Base-by-base conservation (phyloP, 2,113 vertebrate species). In the Rallus limicola region DNA sequence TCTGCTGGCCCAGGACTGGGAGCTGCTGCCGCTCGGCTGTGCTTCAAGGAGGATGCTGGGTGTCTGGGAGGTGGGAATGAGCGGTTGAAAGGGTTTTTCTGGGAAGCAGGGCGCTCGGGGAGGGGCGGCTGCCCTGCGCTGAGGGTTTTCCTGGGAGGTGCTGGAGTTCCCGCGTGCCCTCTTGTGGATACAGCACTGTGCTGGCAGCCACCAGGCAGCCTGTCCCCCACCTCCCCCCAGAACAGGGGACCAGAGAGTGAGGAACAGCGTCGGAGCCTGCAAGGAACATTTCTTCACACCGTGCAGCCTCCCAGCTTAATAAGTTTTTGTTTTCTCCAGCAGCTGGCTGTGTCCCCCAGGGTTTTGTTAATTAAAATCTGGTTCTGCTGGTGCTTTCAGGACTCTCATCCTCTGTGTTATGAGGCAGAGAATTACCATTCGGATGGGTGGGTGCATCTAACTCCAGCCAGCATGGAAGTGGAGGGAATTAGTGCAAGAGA, bases 281-380 rank as follows among this genome's bases (percentile, higher is more conserved):
- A 10, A 77, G 81, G 70, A 76, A 63, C 67, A 2, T 52, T 86
- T 90, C 78, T 93, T 68, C 92, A 77, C 85, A 31, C 63, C 9
- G 71, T 5, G 36, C 91, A 77, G 91, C 87, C 82, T 87, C 9
- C 0, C 85, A 72, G 86, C 81, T 87, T 69, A 59, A 80, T 91
- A 69, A 50, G 53, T 77, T 86, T 59, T 29, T 65, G 40, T 33
- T 67, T 83, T 81, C 31, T 29, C 91, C 81, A 80, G 93, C 95
- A 95, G 89, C 94, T 97, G 96, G 78, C 85, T 96, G 68, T 59
- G 63, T 86, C 87, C 94, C 87, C 88, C 69, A 88, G 87, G 87
- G 95, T 70, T 96, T 94, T 93, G 85, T 90, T 94, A 95, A 97
- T 94, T 94, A 95, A 96, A 95, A 74, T 95, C 70, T 38, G 85